These are phyloP conservation scores for Drosophila histrio DNA, from an alignment of 2,888 invertebrate genomes.

Conservation along the genomic window DNA sequence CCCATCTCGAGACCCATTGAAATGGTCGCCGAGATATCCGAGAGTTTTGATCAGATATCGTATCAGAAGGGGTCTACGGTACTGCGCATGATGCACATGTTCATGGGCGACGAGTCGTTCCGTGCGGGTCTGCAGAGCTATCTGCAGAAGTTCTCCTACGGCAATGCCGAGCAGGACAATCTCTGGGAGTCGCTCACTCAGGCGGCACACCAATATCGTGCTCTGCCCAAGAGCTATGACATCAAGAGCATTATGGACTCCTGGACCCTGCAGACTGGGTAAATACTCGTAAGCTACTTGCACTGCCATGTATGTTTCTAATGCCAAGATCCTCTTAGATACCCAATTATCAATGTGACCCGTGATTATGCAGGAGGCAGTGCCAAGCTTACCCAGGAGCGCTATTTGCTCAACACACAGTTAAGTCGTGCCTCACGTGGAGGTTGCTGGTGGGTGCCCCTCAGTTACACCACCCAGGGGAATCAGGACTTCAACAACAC, in stretches of 20 bases:
- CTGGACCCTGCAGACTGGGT: conserved; percentile 93
- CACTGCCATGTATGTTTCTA: neutral
- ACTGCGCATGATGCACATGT: conserved; percentile 95
- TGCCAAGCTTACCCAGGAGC: conserved; percentile 86
- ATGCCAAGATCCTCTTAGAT: conserved; percentile 77
- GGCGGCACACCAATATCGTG: conserved; percentile 85
- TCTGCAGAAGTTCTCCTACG: conserved; percentile 87
- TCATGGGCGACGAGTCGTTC: conserved; percentile 91
- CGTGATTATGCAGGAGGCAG: conserved; percentile 86
- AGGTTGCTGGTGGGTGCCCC: conserved; percentile 87
- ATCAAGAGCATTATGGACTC: conserved; percentile 92
- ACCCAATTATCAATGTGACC: conserved; percentile 89
- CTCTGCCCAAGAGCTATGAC: conserved; percentile 86
- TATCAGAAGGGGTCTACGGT: conserved; percentile 94
- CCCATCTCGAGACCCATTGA: conserved; percentile 91
- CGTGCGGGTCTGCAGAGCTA: conserved; percentile 88
- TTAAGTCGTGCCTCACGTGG: conserved; percentile 57
- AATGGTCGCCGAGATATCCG: conserved; percentile 90
- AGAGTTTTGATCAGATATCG: conserved; percentile 94
- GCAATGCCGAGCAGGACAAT: conserved; percentile 92
- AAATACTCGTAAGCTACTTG: neutral
- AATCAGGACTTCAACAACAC: conserved; percentile 85
- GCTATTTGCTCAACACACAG: conserved; percentile 81
- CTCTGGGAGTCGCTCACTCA: conserved; percentile 91
- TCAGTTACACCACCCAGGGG: conserved; percentile 86